Evolutionary conservation across 2,888 invertebrate genomes (phyloP).

Genomic region (Cylloceria caligata): DNA sequence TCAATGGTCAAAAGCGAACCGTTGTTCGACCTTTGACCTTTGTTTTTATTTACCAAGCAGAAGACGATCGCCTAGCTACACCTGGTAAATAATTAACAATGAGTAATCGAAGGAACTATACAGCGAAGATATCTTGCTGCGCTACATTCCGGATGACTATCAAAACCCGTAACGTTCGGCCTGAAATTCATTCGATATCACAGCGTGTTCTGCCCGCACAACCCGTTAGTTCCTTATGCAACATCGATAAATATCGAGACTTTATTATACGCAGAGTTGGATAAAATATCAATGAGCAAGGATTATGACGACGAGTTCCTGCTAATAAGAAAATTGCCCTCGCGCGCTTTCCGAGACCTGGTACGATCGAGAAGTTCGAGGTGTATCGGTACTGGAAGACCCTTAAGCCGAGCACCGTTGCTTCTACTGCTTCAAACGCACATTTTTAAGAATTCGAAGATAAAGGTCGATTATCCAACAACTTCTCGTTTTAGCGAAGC

Average conservation of each 20-base stretch:
- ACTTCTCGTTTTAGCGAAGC: not conserved
- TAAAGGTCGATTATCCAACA: not conserved
- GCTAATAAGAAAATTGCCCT: conserved; percentile 73
- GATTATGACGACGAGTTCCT: conserved; percentile 76
- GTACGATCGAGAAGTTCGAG: conserved; percentile 9
- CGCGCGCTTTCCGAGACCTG: not conserved
- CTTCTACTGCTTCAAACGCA: not conserved
- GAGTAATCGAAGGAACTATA: conserved; percentile 1
- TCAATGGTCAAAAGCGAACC: conserved; percentile 12
- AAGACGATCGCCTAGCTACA: not conserved
- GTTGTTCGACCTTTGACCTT: conserved; percentile 38
- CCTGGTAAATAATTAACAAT: conserved; percentile 33
- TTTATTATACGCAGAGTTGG: conserved; percentile 74
- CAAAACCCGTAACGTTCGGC: conserved; percentile 2
- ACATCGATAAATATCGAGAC: conserved; percentile 78
- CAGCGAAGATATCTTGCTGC: conserved; percentile 12
- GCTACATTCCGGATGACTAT: conserved; percentile 11
- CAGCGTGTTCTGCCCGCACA: conserved; percentile 22
- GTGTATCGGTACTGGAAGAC: not conserved
- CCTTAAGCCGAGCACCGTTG: not conserved
- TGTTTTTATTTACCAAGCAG: not conserved
- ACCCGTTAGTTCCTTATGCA: conserved; percentile 72
- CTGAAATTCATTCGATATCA: conserved; percentile 31
- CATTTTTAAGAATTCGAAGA: not conserved
- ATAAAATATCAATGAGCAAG: conserved; percentile 76